A percentile compares a stretch with the other conserved stretches of the same genome.
phyloP scores from a whole-genome alignment of 1,140 invertebrate species.

The Pollicipes pollicipes region DNA sequence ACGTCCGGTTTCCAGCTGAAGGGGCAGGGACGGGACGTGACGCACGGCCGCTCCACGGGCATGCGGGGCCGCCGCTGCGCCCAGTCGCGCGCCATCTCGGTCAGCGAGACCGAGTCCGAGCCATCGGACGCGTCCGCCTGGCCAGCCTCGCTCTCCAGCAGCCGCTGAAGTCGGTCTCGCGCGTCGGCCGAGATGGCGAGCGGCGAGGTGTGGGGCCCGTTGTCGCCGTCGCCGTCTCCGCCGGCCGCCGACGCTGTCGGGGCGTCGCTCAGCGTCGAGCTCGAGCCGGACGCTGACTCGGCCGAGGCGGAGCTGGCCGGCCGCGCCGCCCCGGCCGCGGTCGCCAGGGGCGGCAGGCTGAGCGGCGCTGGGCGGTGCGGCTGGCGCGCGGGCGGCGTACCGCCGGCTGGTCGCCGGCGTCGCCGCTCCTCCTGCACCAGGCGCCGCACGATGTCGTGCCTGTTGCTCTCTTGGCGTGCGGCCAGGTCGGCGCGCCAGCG shows the following conservation, averaged over 20 bases:
- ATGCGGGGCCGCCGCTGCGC: background rate
- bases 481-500: background rate
- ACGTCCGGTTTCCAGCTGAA: background rate
- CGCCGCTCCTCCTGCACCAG: background rate
- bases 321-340: too few species aligned
- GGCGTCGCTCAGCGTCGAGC: too few species aligned
- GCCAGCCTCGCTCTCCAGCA: background rate
- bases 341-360: background rate
- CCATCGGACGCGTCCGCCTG: too few species aligned
- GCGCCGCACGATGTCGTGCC: background rate
- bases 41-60: background rate
- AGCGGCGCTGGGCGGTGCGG: too few species aligned
- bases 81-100: background rate
- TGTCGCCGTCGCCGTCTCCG: background rate
- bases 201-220: too few species aligned
- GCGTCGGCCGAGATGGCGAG: background rate
- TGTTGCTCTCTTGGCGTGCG: background rate
- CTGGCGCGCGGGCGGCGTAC: background rate
- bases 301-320: background rate
- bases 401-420: too few species aligned
- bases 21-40: background rate
- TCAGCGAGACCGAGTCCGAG: background rate
- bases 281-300: too few species aligned
- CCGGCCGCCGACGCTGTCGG: background rate
- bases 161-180: background rate